phyloP scores from a whole-genome alignment of 2,113 vertebrate species.

The Hydropotes inermis region DNA sequence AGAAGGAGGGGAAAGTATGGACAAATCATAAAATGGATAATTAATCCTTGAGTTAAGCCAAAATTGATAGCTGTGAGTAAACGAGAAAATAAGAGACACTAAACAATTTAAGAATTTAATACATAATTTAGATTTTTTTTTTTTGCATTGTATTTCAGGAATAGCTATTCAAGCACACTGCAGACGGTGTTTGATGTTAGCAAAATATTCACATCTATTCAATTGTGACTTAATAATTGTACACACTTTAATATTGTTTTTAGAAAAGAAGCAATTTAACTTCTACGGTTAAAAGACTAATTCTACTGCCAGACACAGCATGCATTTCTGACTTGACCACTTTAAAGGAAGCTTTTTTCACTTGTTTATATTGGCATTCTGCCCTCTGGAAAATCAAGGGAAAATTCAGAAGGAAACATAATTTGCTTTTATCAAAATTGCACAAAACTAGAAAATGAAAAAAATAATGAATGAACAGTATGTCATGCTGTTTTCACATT shows the following conservation, averaged over 20 bases:
- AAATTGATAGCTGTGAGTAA: not conserved
- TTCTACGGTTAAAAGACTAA: not conserved
- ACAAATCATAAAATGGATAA: not conserved
- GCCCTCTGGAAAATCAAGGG: not conserved
- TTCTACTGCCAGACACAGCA: constrained; percentile 7
- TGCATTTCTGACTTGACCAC: not conserved
- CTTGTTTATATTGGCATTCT: constrained; percentile 31
- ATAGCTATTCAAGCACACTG: constrained; percentile 6
- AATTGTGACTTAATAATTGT: constrained; percentile 33
- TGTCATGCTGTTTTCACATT: not conserved
- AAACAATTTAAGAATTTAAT: constrained; percentile 24
- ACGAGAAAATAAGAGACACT: constrained; percentile 13
- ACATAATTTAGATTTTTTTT: not conserved
- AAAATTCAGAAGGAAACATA: constrained; percentile 10
- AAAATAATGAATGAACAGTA: not conserved
- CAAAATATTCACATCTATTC: constrained; percentile 56
- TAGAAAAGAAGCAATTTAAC: constrained; percentile 47
- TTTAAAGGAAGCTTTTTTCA: not conserved
- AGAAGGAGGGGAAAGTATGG: not conserved
- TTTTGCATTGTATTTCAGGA: constrained; percentile 20
- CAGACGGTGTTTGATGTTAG: constrained; percentile 15
- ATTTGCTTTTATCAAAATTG: constrained; percentile 7
- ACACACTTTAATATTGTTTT: constrained; percentile 19
- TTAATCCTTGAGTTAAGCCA: constrained; percentile 5
- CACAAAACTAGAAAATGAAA: not conserved